Conservation (phyloP, 2,797 vertebrate genomes). For the Oophaga sylvatica region DNA sequence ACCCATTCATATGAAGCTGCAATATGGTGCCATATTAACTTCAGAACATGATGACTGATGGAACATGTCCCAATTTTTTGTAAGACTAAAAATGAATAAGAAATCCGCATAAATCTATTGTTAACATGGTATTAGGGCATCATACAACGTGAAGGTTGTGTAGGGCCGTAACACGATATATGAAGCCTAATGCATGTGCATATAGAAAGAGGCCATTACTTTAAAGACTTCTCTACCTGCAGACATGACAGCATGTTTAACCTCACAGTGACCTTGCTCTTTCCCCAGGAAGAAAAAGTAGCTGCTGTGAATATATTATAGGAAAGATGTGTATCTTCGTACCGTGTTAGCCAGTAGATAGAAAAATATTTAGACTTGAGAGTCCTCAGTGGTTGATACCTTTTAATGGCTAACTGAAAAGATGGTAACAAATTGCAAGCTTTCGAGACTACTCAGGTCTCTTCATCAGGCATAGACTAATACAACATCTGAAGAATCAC, state of each 20-base stretch:
- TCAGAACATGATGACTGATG: neutral
- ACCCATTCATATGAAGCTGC: too few relatives aligned
- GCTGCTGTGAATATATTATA: neutral
- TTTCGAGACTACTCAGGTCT: too few relatives aligned
- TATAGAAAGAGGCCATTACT: neutral
- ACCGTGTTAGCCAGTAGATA: too few relatives aligned
- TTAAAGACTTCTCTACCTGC: slow-evolving; percentile 4
- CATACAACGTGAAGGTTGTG: neutral
- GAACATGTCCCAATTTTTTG: neutral
- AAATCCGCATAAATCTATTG: neutral
- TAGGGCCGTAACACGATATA: neutral
- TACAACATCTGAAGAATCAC: too few relatives aligned
- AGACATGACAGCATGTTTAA: slow-evolving; percentile 46
- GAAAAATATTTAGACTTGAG: too few relatives aligned
- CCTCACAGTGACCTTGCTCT: slow-evolving; percentile 34
- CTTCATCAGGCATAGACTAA: too few relatives aligned
- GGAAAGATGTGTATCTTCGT: too few relatives aligned
- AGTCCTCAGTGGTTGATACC: too few relatives aligned
- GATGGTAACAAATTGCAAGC: too few relatives aligned
- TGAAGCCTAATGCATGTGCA: neutral
- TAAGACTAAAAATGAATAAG: neutral
- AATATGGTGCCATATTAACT: neutral
- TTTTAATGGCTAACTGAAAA: too few relatives aligned
- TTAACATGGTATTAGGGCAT: neutral
- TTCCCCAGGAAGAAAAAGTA: slow-evolving; percentile 23